Conservation (phyloP, 2,113 vertebrate species). For the Herpetotheres cachinnans region DNA sequence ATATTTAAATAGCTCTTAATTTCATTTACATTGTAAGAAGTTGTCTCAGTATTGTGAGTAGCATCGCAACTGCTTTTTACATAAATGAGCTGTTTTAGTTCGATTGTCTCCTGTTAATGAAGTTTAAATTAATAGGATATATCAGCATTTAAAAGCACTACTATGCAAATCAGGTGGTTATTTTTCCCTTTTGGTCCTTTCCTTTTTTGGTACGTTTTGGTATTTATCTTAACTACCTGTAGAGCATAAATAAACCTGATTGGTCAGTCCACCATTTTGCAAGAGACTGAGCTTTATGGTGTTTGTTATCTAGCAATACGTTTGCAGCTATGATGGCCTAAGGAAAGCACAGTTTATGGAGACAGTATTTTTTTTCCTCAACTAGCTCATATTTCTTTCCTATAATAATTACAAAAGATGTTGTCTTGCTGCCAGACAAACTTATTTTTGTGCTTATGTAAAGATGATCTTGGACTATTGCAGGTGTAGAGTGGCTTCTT, state of each 20-base stretch:
- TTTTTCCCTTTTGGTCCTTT: not conserved
- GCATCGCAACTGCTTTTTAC: not conserved
- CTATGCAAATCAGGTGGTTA: not conserved
- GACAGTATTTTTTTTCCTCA: not conserved
- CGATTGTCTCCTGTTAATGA: not conserved
- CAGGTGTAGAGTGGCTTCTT: not conserved
- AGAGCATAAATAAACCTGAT: not conserved
- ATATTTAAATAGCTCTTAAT: not conserved
- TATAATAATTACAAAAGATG: not conserved
- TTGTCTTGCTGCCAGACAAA: not conserved
- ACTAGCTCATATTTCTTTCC: not conserved
- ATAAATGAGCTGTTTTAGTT: not conserved
- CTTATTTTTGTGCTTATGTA: not conserved
- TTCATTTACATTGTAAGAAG: not conserved
- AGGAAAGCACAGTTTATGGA: not conserved
- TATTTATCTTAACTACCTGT: not conserved
- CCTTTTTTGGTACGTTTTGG: not conserved
- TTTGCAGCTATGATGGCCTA: not conserved
- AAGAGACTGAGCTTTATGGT: not conserved
- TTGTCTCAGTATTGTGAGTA: not conserved
- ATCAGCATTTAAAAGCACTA: not conserved
- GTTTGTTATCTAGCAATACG: not conserved
- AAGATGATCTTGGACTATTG: not conserved
- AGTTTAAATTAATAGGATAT: not conserved
- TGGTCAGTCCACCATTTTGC: not conserved